Conservation (phyloP, 2,888 invertebrate species). For the Heliconius cydno region DNA sequence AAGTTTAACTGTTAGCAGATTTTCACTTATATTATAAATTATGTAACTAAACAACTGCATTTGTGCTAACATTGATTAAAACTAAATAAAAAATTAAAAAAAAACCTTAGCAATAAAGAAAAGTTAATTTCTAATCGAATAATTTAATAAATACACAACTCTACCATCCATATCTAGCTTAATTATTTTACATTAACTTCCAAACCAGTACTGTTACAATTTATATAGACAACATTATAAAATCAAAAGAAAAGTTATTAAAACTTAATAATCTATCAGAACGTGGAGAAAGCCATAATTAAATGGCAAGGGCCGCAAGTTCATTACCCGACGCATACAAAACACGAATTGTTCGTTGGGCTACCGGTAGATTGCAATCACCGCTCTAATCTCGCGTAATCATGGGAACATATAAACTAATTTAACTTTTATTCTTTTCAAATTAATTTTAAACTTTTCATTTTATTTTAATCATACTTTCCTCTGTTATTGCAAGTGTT, state of each 20-base stretch:
- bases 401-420: slow-evolving; percentile 27
- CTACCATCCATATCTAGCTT: not conserved
- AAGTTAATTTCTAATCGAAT: slow-evolving; percentile 23
- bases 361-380: slow-evolving; percentile 37
- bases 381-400: slow-evolving; percentile 37
- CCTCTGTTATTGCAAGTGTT: slow-evolving; percentile 42
- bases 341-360: slow-evolving; percentile 33
- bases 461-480: not conserved
- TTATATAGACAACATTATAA: slow-evolving; percentile 28
- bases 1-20: not conserved
- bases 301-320: slow-evolving; percentile 41
- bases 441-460: slow-evolving; percentile 7
- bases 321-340: slow-evolving; percentile 42
- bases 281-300: slow-evolving; percentile 42
- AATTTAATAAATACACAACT: slow-evolving; percentile 20
- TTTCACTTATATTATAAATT: slow-evolving; percentile 16
- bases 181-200: slow-evolving; percentile 19
- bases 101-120: slow-evolving; percentile 3
- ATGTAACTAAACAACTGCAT: slow-evolving; percentile 1
- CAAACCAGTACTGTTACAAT: slow-evolving; percentile 13
- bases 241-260: slow-evolving; percentile 38
- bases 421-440: slow-evolving; percentile 23
- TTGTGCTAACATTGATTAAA: slow-evolving; percentile 8
- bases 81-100: slow-evolving; percentile 6
- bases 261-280: slow-evolving; percentile 39